Conservation (phyloP, 2,113 vertebrate species). For the Rhinolophus ferrumequinum region DNA sequence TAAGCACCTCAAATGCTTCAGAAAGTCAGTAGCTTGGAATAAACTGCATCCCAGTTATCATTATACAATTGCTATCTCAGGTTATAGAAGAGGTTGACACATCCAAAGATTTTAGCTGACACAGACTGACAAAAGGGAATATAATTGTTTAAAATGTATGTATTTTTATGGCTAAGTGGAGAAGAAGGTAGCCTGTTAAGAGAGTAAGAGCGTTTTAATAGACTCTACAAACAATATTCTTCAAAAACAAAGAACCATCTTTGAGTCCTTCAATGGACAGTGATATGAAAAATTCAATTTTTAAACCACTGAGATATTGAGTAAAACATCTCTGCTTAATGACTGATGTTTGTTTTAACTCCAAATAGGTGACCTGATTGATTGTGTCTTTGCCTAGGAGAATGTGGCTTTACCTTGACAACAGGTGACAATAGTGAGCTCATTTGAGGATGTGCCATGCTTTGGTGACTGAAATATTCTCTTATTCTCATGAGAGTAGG, state of each 20-base stretch:
- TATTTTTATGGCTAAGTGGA: background rate
- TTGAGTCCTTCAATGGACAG: background rate
- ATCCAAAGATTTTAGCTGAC: background rate
- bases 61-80: background rate
- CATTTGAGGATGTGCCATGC: background rate
- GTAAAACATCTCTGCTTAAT: background rate
- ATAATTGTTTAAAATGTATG: background rate
- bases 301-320: background rate
- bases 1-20: background rate
- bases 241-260: background rate
- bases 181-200: background rate
- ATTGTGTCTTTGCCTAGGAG: background rate
- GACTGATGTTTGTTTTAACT: background rate
- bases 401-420: background rate
- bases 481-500: background rate
- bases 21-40: constrained; percentile 12
- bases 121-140: background rate
- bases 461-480: background rate
- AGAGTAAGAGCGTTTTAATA: background rate
- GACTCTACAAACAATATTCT: background rate
- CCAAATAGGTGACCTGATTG: background rate
- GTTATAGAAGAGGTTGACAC: background rate
- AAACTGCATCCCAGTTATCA: background rate
- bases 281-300: background rate
- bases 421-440: background rate